Evolutionary conservation across 2,797 vertebrate genomes (phyloP), one percentile per base, ranked within the genome.

Genomic region (Lophotriccus pileatus): DNA sequence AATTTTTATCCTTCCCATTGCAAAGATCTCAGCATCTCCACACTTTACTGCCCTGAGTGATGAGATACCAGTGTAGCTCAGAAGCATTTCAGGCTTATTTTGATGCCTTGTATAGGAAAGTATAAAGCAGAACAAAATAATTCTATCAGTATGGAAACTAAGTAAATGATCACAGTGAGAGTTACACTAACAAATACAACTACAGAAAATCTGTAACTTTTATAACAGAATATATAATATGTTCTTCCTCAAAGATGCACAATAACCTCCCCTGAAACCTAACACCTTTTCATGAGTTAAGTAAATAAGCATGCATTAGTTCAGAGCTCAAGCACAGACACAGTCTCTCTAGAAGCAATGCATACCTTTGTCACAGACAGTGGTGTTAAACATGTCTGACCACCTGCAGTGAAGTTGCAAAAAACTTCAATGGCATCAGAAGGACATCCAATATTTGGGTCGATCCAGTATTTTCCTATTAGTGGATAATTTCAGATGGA

Each of bases 361-460:
- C 82, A 12, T 98, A 99, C 99, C 99, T 99, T 99, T 87, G 99
- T 97, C 37, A 98, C 96, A 86, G 98, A 98, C 68, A 98, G 69
- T 7, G 99, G 99, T 32, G 98, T 98, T 97, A 99, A 97, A 96
- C 99, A 99, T 3, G 99, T 99, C 97, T 99, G 99, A 67, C 99
- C 99, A 34, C 99, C 99, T 64, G 99, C 98, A 80, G 98, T 99
- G 84, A 99, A 99, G 96, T 99, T 99, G 96, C 99, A 99, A 97
- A 99, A 99, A 93, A 99, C 99, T 94, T 99, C 98, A 95, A 99
- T 98, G 85, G 99, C 98, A 97, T 99, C 99, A 78, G 99, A 99
- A 62, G 98, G 98, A 93, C 99, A 99, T 79, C 99, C 99, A 55
- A 99, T 97, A 97, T 99, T 99, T 89, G 99, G 99, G 97, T 99